Base-by-base conservation (phyloP, 2,888 invertebrate species). In the Parnassius mnemosyne region DNA sequence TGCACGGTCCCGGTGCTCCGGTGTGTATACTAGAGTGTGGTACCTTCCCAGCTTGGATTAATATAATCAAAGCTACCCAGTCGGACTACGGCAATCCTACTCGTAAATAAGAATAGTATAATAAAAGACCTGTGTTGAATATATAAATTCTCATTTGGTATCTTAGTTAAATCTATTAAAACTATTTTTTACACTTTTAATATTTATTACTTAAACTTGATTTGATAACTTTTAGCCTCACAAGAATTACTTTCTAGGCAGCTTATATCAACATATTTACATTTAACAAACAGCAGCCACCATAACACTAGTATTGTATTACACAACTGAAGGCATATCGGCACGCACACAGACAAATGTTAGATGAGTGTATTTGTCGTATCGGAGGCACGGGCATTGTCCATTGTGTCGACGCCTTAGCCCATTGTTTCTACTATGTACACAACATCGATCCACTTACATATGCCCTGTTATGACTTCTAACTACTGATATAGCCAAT, bases 351-450 rank as follows among this genome's bases (percentile, higher is more conserved):
- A 81, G 81, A 82, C 81, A 81, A 71, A 75, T 71, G 66, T 74
- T 75, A 83, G 87, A 87, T 84, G 87, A 84, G 83, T 79, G 83
- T 85, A 79, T 75, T 81, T 81, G 81, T 84, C 78, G 82, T 81
- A 83, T 85, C 81, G 81, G 76, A 81, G 81, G 81, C 76, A 83
- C 75, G 72, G 77, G 84, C 83, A 89, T 89, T 90, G 90, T 90
- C 90, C 90, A 90, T 89, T 90, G 89, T 89, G 83, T 85, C 73
- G 80, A 80, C 83, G 83, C 80, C 83, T 83, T 82, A 68, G 75
- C 66, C 87, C 79, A 89, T 90, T 90, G 89, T 90, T 90, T 82
- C 71, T 72, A 64, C 71, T 76, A 76, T 79, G 75, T 85, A 81
- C 78, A 77, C 78, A 75, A 80, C 79, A 80, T 83, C 81, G 81